A percentile compares a stretch with the other conserved stretches of the same genome.
Conservation (phyloP, 2,797 vertebrate species). For the Clarias fuscus region DNA sequence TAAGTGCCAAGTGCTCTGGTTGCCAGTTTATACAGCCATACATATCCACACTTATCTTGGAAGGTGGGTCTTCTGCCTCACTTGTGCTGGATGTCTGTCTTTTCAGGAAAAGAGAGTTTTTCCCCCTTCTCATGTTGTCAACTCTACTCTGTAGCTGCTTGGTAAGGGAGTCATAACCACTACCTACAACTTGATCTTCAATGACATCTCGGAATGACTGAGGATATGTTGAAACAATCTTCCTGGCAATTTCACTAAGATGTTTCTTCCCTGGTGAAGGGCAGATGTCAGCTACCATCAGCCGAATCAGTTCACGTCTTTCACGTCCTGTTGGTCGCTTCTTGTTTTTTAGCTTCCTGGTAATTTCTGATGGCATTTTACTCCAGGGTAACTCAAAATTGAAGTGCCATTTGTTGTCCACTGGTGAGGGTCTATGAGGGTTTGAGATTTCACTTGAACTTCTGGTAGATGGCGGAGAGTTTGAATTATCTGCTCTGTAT, state of each 20-base stretch:
- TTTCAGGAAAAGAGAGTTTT: constrained; percentile 14
- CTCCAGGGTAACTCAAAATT: too few species aligned
- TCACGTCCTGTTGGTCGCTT: too few species aligned
- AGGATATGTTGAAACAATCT: not conserved
- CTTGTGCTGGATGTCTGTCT: constrained; percentile 25
- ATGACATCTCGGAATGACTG: constrained; percentile 15
- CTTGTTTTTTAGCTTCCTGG: too few species aligned
- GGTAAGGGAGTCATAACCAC: constrained; percentile 37
- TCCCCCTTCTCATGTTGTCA: constrained; percentile 37
- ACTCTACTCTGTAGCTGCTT: constrained; percentile 47
- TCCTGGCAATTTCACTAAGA: constrained; percentile 23
- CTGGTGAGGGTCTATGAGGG: too few species aligned
- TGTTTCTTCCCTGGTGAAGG: constrained; percentile 45
- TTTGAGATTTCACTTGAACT: too few species aligned
- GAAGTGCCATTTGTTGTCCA: too few species aligned
- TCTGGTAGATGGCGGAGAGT: too few species aligned
- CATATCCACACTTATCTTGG: not conserved
- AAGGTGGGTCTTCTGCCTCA: constrained; percentile 28
- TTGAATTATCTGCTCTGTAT: too few species aligned
- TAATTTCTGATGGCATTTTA: too few species aligned
- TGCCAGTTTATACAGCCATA: constrained; percentile 39
- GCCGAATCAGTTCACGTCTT: not conserved
- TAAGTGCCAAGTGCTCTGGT: constrained; percentile 17
- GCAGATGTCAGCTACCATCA: constrained; percentile 8
- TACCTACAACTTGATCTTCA: constrained; percentile 32